Conservation (phyloP, 2,888 invertebrate species). For the Apamea sordens region DNA sequence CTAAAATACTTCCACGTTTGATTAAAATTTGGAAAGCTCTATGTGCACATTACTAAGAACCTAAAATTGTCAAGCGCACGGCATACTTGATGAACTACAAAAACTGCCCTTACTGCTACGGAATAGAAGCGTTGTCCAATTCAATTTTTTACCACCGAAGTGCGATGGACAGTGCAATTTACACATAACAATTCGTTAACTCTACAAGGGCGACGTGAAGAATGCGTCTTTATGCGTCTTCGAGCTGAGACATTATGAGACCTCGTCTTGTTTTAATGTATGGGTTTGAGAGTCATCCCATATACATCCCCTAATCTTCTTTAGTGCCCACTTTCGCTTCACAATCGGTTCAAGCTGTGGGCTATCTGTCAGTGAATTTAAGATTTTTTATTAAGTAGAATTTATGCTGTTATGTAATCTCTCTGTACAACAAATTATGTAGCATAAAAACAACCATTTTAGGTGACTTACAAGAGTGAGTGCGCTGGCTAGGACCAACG, state of each 20-base stretch:
- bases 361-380: no score
- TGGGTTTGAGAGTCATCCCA: constrained; percentile 14
- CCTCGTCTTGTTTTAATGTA: constrained; percentile 63
- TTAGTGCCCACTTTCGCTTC: neutral
- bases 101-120: neutral
- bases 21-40: no score
- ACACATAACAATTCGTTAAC: constrained; percentile 76
- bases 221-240: constrained; percentile 76
- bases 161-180: no score
- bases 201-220: constrained; percentile 75
- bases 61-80: neutral
- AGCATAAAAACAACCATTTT: neutral
- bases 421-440: no score
- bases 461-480: constrained; percentile 91
- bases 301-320: no score
- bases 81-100: neutral
- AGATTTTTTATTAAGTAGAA: no score
- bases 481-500: constrained; percentile 95
- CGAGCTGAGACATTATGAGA: constrained; percentile 57
- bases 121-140: neutral
- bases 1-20: no score
- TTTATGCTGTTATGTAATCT: neutral
- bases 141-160: neutral
- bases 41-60: no score
- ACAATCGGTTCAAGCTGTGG: no score